Base-by-base conservation (phyloP, 2,113 vertebrate species). In the Alectura lathami region DNA sequence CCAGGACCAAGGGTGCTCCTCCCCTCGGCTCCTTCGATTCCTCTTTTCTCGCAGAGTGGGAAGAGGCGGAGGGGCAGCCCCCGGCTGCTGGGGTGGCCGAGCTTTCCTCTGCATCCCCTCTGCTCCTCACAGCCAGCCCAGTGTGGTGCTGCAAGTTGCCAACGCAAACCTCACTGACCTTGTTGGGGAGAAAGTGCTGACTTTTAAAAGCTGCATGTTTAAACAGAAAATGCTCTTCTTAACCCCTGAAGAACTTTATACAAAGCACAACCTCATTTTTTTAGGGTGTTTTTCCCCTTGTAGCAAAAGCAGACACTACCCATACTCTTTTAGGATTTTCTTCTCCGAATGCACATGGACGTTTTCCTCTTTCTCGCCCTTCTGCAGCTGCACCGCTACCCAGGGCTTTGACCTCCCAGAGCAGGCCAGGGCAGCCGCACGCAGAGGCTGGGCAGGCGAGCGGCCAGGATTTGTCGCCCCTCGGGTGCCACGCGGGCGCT, bases 161-260 rank as follows among this genome's bases (percentile, higher is more conserved):
- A 27, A 80, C n/a, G 63, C 80, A 62, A 8, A 8, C 53, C 54
- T 26, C 22, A 8, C 67, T 94, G 75, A 74, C 74, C 93, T 70
- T 81, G 43, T 68, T 69, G 83, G 63, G 72, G 42, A 80, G 85
- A 74, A 53, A 59, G 45, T 17, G 3, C 29, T 21, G 66, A 67
- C 90, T 91, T 89, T 69, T 32, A 57, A 69, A 73, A 2, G 29
- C 63, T 23, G 2, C 8, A 4, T 50, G 63, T 77, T 88, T 86
- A 54, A 91, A 74, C 72, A 80, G 75, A 36, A 67, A 88, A 88
- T 6, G 2, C 7, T 66, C 6, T 0, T 13, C 83, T 70, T 73
- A 26, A 86, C 68, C 83, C 86, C 90, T 27, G 68, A 88, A 77
- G 64, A 72, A 88, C 38, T 94, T 73, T 47, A 21, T 29, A 24